Evolutionary conservation across 2,113 vertebrate species (phyloP).

Genomic region (Daphoenositta chrysoptera): DNA sequence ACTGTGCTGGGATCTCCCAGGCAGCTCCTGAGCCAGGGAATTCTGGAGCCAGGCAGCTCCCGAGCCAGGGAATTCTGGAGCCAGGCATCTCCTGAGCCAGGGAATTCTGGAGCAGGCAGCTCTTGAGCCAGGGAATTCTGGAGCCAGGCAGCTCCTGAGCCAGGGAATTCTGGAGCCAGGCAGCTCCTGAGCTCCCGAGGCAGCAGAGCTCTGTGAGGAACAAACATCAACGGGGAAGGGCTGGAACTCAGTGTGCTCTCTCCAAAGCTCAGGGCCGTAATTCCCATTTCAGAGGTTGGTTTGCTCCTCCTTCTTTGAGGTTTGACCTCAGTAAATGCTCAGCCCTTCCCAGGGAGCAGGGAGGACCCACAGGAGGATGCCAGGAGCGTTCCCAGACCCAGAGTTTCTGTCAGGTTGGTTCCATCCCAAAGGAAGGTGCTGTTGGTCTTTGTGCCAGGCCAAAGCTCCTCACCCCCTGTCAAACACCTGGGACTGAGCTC

Average conservation of each 20-base stretch:
- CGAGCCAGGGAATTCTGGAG: background rate
- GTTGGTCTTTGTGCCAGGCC: background rate
- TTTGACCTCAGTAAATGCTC: background rate
- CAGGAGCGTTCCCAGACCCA: background rate
- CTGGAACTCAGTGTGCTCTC: background rate
- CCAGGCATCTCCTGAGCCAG: background rate
- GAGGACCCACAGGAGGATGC: background rate
- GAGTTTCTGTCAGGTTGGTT: background rate
- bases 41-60: background rate
- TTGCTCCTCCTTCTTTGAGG: background rate
- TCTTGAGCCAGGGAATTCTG: no score
- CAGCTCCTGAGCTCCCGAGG: background rate
- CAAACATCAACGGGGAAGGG: rapidly evolving
- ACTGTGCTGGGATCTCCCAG: background rate
- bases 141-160: no score
- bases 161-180: background rate
- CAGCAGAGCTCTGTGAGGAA: background rate
- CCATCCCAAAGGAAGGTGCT: background rate
- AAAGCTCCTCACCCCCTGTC: background rate
- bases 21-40: background rate
- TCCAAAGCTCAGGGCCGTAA: rapidly evolving
- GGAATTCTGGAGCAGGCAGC: no score
- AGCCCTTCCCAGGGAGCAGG: background rate
- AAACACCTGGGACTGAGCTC: background rate
- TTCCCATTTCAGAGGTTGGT: background rate